These are phyloP conservation scores for Mallateleia sp. DNA, from an alignment of 2,888 invertebrate species.

Conservation along the genomic window DNA sequence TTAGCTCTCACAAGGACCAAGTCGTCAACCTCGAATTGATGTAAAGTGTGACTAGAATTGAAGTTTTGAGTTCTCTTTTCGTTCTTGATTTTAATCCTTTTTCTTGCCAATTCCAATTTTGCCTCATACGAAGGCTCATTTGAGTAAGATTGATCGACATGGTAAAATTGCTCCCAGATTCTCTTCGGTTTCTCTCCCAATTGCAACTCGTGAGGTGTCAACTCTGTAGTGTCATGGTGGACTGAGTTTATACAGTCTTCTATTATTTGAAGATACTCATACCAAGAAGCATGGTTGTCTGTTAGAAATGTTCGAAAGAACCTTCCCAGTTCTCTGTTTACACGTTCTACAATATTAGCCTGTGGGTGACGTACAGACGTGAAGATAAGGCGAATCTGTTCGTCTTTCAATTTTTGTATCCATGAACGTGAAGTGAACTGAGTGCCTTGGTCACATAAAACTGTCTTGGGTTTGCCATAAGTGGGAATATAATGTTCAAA, in stretches of 20 bases:
- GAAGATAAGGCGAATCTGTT: slow-evolving; percentile 20
- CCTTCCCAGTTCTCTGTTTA: slow-evolving; percentile 25
- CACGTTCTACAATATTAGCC: slow-evolving; percentile 41
- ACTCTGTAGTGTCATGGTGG: neutral
- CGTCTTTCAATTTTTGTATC: neutral
- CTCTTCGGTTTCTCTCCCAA: neutral
- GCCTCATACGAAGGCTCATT: too few species aligned
- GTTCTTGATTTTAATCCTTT: too few species aligned
- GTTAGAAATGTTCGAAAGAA: neutral
- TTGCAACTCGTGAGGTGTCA: neutral
- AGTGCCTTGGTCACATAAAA: slow-evolving; percentile 40
- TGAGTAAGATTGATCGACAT: too few species aligned
- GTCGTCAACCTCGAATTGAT: too few species aligned
- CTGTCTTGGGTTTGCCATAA: slow-evolving; percentile 12
- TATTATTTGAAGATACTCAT: too few species aligned
- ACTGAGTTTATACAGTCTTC: slow-evolving; percentile 16
- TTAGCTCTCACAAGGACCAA: too few species aligned
- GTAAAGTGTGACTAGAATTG: too few species aligned
- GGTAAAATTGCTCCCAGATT: slow-evolving; percentile 18
- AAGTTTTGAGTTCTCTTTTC: too few species aligned
- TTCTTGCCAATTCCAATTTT: too few species aligned
- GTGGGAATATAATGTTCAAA: neutral
- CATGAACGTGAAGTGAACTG: slow-evolving; percentile 62
- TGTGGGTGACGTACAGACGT: slow-evolving; percentile 49
- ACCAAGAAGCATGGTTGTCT: neutral